These are phyloP conservation scores for Epinotia bilunana DNA, from an alignment of 2,888 invertebrate species.

Conservation along the genomic window DNA sequence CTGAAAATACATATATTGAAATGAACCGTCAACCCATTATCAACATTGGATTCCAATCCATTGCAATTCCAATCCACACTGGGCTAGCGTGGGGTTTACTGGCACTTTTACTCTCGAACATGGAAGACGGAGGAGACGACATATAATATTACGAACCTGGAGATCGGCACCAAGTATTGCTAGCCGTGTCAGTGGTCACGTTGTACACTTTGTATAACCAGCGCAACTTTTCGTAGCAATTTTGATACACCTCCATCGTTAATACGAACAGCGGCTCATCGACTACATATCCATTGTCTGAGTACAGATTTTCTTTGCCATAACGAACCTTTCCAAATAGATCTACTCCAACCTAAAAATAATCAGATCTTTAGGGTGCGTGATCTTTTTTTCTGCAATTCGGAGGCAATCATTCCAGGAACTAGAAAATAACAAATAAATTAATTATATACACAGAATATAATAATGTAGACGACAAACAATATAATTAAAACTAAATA, in stretches of 20 bases:
- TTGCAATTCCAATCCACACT: too few species aligned
- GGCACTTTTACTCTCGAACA: too few species aligned
- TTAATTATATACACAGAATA: too few species aligned
- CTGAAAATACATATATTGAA: conserved; percentile 49
- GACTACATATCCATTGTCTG: conserved; percentile 75
- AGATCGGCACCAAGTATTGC: conserved; percentile 64
- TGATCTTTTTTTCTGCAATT: too few species aligned
- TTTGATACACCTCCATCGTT: conserved; percentile 50
- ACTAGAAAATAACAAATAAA: too few species aligned
- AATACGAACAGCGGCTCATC: conserved; percentile 57
- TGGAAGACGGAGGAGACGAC: too few species aligned
- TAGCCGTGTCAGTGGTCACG: conserved; percentile 62
- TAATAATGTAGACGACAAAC: too few species aligned
- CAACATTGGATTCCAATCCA: too few species aligned
- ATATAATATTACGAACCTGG: background rate
- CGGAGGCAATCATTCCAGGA: too few species aligned
- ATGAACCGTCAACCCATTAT: background rate
- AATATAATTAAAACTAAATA: too few species aligned
- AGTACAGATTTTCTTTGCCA: conserved; percentile 74
- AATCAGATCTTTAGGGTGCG: background rate
- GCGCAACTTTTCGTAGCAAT: conserved; percentile 57
- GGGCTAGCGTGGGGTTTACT: too few species aligned
- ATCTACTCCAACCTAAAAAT: conserved; percentile 61
- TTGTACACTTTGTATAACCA: conserved; percentile 61
- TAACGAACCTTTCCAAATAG: conserved; percentile 79